Base-by-base conservation (phyloP, 1,140 invertebrate species). In the Temnothorax nylanderi region DNA sequence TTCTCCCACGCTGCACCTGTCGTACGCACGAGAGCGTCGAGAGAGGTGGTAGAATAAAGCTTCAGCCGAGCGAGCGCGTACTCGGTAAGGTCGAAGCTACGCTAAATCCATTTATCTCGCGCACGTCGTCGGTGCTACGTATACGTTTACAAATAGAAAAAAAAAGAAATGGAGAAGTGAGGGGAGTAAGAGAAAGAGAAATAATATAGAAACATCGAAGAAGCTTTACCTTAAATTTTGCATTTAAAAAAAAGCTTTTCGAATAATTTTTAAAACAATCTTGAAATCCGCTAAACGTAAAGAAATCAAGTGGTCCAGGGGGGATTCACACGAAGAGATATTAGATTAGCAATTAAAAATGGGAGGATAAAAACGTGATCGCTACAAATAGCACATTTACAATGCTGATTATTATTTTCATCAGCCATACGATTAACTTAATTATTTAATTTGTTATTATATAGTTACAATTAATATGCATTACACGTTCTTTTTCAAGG, bases 1-100 rank as follows among this genome's bases (percentile, higher is more conserved):
- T 92, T 93, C 94, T 94, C 94, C 93, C 93, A 94, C 94, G 93
- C 93, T 94, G 92, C 94, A 95, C 94, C 94, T 95, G 94, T 94
- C 94, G 93, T 93, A 90, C 85, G 86, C 91, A 90, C 91, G 85
- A 89, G 86, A 82, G 75, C 60, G 67, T 56, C 56, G 34, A 54
- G 72, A 87, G 85, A 89, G 78, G 85, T 90, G 85, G 92, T 89
- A 91, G 91, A 84, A 84, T 91, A 64, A 92, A 93, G 85, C 87
- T 91, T 90, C 90, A 91, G 88, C 87, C 88, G 62, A 62, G 87
- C 85, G 90, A 92, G 90, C 92, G 92, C 89, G 87, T 91, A 91
- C 89, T 89, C 84, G 76, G 89, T 91, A 87, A 93, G 90, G 87
- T 93, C 90, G 91, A 90, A 91, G 87, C 80, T 91, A 93, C 92